Base-by-base conservation (phyloP, 1,140 invertebrate species). In the Euura saliciscinereae region DNA sequence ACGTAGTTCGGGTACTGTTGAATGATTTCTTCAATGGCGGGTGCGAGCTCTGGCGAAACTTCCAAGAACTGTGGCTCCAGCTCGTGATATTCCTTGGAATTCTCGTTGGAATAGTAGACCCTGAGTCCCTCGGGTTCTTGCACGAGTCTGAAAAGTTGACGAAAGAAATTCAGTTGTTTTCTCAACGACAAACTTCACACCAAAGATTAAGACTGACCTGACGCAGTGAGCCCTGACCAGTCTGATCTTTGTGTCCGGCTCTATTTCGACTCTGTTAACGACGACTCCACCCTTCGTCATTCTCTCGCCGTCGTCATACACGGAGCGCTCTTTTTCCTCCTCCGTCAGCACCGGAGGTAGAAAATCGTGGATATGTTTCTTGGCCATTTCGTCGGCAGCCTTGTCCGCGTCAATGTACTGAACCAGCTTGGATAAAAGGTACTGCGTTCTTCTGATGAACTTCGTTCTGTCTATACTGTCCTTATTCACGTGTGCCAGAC, bases 311-410 rank as follows among this genome's bases (percentile, higher is more conserved):
- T 92, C 92, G 43, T 91, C 90, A 81, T 91, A 90, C 1, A 94
- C 90, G 7, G 93, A 94, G 74, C 92, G 90, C 2, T 83, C 75
- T 74, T 88, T 89, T 84, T 97, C 95, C 66, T 87, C 84, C 75
- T 90, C 82, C 64, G 86, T 89, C 0, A 98, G 82, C 51, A 92
- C 88, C 0, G 97, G 97, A 2, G 97, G 97, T 67, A 99, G 82
- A n/a, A 93, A 94, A 85, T 96, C 94, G 78, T 96, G 93, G 75
- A 98, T 93, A 75, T 93, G 95, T 73, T 91, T 89, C 78, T 94
- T 95, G 2, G 92, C 93, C 87, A 98, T 89, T 85, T 95, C 90
- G 87, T 99, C 97, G 28, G 94, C 95, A 68, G 94, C 95, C 43
- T 90, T 88, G 87, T 98, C 96, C 65, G 98, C 84, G 42, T 95